Percentiles rank a stretch among this genome's conserved stretches.
These are phyloP conservation scores for Amphibalanus amphitrite DNA, from an alignment of 1,140 invertebrate genomes.

Conservation along the genomic window DNA sequence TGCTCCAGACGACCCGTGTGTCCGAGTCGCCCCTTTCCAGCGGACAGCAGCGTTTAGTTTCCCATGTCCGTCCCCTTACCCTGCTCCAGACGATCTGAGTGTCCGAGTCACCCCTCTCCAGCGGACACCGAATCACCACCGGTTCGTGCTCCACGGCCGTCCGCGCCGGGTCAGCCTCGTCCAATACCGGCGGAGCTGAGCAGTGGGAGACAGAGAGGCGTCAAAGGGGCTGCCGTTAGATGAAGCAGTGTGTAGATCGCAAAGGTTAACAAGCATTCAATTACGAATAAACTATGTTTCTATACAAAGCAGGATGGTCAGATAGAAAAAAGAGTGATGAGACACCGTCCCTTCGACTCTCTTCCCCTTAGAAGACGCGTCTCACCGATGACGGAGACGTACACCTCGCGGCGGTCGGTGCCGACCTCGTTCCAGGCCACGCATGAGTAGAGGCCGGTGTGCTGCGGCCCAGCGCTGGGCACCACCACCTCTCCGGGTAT, in stretches of 20 bases:
- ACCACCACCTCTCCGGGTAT: too few species aligned
- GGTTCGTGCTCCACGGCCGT: background rate
- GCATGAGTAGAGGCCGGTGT: constrained; percentile 33
- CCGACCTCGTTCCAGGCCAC: constrained; percentile 35
- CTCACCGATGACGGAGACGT: constrained; percentile 27
- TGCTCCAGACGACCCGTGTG: background rate
- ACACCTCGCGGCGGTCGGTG: constrained; percentile 23
- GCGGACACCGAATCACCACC: background rate
- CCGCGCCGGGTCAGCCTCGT: background rate
- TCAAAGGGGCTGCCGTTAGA: too few species aligned
- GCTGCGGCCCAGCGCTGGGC: constrained; percentile 18
- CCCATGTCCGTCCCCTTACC: too few species aligned
- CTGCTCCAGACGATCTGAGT: background rate
- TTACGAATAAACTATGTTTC: too few species aligned
- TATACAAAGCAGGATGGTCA: too few species aligned
- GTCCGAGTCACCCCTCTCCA: background rate
- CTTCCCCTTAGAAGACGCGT: too few species aligned
- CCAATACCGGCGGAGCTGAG: background rate
- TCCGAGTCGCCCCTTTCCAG: background rate
- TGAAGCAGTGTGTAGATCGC: too few species aligned
- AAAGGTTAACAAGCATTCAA: too few species aligned
- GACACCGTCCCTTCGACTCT: too few species aligned
- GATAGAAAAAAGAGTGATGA: too few species aligned
- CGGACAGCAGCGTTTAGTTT: too few species aligned
- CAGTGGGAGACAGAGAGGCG: too few species aligned